Conservation (phyloP, 2,113 vertebrate genomes). For the Calyptomena viridis region DNA sequence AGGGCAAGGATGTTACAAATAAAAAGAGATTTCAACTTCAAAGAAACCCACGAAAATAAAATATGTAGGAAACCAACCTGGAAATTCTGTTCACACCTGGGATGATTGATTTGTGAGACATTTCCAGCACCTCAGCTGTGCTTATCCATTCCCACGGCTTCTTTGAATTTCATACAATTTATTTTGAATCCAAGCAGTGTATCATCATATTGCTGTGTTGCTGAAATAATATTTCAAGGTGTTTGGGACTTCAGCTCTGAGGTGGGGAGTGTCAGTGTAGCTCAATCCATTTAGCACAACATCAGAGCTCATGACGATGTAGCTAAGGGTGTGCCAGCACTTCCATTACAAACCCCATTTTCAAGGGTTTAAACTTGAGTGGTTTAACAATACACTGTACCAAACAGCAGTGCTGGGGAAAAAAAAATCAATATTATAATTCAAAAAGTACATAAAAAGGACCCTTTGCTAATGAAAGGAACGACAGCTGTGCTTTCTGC, state of each 20-base stretch:
- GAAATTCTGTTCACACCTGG: slow-evolving; percentile 45
- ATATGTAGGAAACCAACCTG: slow-evolving; percentile 44
- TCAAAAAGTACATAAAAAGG: not conserved
- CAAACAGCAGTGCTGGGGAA: not conserved
- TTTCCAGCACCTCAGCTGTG: not conserved
- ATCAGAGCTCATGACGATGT: not conserved
- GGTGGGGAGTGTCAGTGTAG: not conserved
- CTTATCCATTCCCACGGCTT: not conserved
- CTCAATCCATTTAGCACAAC: not conserved
- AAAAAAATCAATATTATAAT: slow-evolving; percentile 8
- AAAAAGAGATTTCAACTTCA: slow-evolving; percentile 47
- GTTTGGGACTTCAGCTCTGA: not conserved
- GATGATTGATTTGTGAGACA: slow-evolving; percentile 59
- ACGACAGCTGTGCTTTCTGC: slow-evolving; percentile 16
- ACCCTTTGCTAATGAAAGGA: slow-evolving; percentile 14
- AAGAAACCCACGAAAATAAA: slow-evolving; percentile 39
- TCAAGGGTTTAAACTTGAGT: not conserved
- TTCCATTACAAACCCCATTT: not conserved
- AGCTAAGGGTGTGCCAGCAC: not conserved
- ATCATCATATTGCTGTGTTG: not conserved
- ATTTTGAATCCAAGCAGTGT: not conserved
- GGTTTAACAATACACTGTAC: not conserved
- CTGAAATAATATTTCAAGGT: not conserved
- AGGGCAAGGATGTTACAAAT: not conserved
- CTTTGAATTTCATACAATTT: slow-evolving; percentile 45